A percentile compares a stretch with the other conserved stretches of the same genome.
Conservation (phyloP, 2,797 vertebrate genomes). For the Pipistrellus pygmaeus region DNA sequence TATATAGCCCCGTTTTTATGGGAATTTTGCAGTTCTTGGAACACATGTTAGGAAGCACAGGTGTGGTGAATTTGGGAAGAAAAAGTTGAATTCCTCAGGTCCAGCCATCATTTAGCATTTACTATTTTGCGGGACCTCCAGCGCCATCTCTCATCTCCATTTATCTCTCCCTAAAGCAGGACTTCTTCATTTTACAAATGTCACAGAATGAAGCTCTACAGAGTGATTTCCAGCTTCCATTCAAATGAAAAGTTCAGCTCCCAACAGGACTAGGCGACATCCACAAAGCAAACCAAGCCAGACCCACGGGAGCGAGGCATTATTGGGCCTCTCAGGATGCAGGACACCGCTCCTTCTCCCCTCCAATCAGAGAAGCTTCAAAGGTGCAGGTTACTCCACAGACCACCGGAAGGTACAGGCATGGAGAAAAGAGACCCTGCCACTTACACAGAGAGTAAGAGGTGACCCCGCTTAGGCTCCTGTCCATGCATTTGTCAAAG, state of each 20-base stretch:
- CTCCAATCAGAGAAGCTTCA: neutral
- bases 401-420: neutral
- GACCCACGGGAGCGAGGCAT: neutral
- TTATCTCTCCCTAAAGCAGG: conserved; percentile 54
- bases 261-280: conserved; percentile 11
- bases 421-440: neutral
- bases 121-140: neutral
- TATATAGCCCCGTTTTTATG: neutral
- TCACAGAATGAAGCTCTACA: conserved; percentile 34
- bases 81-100: neutral
- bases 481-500: conserved; percentile 44
- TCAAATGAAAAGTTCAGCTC: conserved; percentile 68
- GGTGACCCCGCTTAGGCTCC: neutral
- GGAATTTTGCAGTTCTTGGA: neutral
- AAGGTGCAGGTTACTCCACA: neutral
- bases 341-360: neutral
- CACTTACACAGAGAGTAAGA: neutral
- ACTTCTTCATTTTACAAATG: conserved; percentile 53
- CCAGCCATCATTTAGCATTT: neutral
- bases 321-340: neutral
- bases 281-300: conserved; percentile 39
- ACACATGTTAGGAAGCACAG: neutral
- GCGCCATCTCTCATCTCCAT: neutral
- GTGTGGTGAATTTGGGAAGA: neutral
- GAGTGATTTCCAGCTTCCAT: conserved; percentile 37